phyloP scores from a whole-genome alignment of 2,113 vertebrate species.

The Pseudolaguvia tuberculata region DNA sequence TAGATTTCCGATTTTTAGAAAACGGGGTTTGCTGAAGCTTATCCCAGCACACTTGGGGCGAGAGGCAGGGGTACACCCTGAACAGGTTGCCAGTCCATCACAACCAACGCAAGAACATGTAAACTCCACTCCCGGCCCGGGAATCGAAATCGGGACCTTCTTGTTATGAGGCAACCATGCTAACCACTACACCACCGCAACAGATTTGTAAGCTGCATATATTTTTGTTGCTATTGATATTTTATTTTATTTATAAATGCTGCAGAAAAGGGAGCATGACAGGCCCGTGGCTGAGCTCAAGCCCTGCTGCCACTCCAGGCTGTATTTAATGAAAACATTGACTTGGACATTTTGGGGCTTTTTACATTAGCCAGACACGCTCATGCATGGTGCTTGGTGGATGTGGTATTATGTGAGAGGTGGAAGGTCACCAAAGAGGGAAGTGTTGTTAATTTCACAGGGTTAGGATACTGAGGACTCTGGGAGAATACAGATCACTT shows the following conservation, averaged over 20 bases:
- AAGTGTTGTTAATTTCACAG: slow-evolving; percentile 99
- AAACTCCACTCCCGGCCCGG: too few species aligned
- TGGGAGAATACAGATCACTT: slow-evolving; percentile 99
- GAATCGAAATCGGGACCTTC: too few species aligned
- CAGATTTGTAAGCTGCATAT: neutral
- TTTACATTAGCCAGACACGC: slow-evolving; percentile 91
- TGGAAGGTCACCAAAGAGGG: slow-evolving; percentile 86
- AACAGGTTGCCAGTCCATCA: too few species aligned
- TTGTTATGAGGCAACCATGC: too few species aligned
- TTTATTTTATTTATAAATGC: neutral
- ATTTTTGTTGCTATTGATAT: slow-evolving; percentile 18
- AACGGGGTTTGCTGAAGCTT: too few species aligned
- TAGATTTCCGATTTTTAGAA: neutral
- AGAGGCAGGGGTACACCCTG: too few species aligned
- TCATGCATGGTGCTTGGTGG: slow-evolving; percentile 98
- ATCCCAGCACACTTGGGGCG: too few species aligned
- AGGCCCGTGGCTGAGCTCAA: slow-evolving; percentile 72
- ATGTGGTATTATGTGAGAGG: slow-evolving; percentile 97
- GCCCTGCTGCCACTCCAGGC: slow-evolving; percentile 69
- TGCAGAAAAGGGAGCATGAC: slow-evolving; percentile 2
- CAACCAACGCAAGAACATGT: too few species aligned
- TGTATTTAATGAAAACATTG: slow-evolving; percentile 85
- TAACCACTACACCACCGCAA: too few species aligned
- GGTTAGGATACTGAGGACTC: slow-evolving; percentile 99
- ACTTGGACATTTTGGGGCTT: slow-evolving; percentile 84